Evolutionary conservation across 2,797 vertebrate genomes (phyloP).

Genomic region (Melanotaenia pygmaea): DNA sequence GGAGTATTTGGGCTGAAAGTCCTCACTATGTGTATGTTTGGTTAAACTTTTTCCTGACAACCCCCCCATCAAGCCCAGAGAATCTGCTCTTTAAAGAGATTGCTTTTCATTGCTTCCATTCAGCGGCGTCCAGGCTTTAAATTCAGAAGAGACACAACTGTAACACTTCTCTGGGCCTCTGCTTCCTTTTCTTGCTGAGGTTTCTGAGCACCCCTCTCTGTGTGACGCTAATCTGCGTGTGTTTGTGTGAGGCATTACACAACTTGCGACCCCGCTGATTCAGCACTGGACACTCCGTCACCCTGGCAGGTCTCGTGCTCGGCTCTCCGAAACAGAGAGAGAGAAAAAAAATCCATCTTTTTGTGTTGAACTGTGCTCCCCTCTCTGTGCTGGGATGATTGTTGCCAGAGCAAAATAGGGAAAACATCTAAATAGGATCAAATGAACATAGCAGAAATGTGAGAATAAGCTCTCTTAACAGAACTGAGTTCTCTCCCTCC

Average conservation of each 20-base stretch:
- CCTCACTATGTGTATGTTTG: slow-evolving; percentile 2
- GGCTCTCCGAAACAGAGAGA: slow-evolving; percentile 30
- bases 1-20: neutral
- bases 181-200: slow-evolving; percentile 59
- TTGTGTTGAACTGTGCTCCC: slow-evolving; percentile 22
- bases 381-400: slow-evolving; percentile 3
- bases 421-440: slow-evolving; percentile 28
- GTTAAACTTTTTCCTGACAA: slow-evolving; percentile 38
- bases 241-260: slow-evolving; percentile 71
- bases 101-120: slow-evolving; percentile 54
- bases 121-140: slow-evolving; percentile 61
- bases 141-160: slow-evolving; percentile 56
- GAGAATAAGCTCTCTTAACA: slow-evolving; percentile 49
- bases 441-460: slow-evolving; percentile 50
- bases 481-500: slow-evolving; percentile 41
- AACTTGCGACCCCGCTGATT: slow-evolving; percentile 75
- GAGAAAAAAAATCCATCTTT: slow-evolving; percentile 1
- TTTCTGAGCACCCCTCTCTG: slow-evolving; percentile 30
- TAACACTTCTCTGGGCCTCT: slow-evolving; percentile 57
- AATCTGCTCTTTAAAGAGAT: slow-evolving; percentile 44
- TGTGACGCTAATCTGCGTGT: slow-evolving; percentile 61
- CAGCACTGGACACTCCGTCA: slow-evolving; percentile 71
- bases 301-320: slow-evolving; percentile 71
- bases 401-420: slow-evolving; percentile 8
- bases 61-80: slow-evolving; percentile 42